phyloP scores from a whole-genome alignment of 2,797 vertebrate species.

The Enteromius viviparus region DNA sequence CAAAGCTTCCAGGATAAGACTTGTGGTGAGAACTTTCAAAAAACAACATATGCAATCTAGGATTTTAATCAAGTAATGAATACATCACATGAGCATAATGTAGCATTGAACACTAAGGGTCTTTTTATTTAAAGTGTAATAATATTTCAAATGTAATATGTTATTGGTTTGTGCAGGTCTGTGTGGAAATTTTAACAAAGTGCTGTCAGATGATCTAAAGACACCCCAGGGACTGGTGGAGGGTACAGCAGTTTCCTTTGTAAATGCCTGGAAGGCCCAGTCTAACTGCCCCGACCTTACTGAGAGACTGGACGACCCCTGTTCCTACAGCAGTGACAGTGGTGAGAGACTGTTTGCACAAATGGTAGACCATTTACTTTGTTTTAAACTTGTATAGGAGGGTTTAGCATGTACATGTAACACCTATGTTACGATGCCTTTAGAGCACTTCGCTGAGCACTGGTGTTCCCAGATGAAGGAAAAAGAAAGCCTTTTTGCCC shows the following conservation, averaged over 20 bases:
- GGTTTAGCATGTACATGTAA: not conserved
- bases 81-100: too few relatives aligned
- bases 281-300: constrained; percentile 76
- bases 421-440: not conserved
- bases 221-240: constrained; percentile 86
- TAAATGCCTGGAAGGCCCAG: constrained; percentile 90
- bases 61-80: too few relatives aligned
- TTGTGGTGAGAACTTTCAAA: constrained; percentile 68
- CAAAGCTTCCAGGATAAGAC: constrained; percentile 76
- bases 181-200: constrained; percentile 93
- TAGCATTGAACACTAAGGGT: not conserved
- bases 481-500: constrained; percentile 75
- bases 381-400: not conserved
- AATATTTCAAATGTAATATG: not conserved
- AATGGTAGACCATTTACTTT: not conserved
- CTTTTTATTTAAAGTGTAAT: not conserved
- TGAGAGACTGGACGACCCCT: constrained; percentile 88
- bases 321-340: constrained; percentile 88
- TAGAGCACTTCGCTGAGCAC: constrained; percentile 89
- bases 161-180: constrained; percentile 79
- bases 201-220: constrained; percentile 86
- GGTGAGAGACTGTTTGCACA: constrained; percentile 76
- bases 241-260: constrained; percentile 87
- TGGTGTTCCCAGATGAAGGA: constrained; percentile 87
- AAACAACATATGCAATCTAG: too few relatives aligned